These are phyloP conservation scores for Clangula hyemalis DNA, from an alignment of 2,797 vertebrate species.

Conservation along the genomic window DNA sequence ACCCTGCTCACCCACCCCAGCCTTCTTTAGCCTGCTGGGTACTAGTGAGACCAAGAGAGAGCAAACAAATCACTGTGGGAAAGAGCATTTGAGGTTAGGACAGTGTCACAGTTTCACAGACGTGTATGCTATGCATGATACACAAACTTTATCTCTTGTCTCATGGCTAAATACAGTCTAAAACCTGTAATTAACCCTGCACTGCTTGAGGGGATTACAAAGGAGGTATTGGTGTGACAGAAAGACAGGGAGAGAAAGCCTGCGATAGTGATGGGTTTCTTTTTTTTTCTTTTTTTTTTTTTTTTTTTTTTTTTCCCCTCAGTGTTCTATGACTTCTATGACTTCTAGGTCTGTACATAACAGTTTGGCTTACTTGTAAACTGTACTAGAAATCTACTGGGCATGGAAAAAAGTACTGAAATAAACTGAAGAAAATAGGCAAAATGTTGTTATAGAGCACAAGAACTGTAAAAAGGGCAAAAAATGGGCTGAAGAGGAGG, in stretches of 20 bases:
- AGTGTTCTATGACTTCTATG: not conserved
- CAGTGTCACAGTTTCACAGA: not conserved
- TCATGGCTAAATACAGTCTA: not conserved
- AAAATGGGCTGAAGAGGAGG: not conserved
- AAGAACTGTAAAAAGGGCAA: not conserved
- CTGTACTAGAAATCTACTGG: not conserved
- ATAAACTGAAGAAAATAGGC: not conserved
- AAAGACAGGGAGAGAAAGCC: not conserved
- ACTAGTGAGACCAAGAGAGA: not conserved
- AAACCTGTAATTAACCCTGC: not conserved
- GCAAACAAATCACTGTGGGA: not conserved
- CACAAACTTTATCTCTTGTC: not conserved
- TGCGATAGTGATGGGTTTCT: not conserved
- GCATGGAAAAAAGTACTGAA: not conserved
- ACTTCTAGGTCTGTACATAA: not conserved
- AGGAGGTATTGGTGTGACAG: not conserved
- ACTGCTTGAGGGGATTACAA: not conserved
- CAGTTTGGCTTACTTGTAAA: not conserved
- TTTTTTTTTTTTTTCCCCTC: too few species aligned
- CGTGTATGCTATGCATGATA: accelerated
- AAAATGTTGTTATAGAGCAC: not conserved
- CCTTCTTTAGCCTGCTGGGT: not conserved
- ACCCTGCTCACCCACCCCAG: not conserved
- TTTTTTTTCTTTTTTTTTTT: not conserved
- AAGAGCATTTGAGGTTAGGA: not conserved